phyloP scores from a whole-genome alignment of 2,888 invertebrate species.

The Ernsta delagoae region DNA sequence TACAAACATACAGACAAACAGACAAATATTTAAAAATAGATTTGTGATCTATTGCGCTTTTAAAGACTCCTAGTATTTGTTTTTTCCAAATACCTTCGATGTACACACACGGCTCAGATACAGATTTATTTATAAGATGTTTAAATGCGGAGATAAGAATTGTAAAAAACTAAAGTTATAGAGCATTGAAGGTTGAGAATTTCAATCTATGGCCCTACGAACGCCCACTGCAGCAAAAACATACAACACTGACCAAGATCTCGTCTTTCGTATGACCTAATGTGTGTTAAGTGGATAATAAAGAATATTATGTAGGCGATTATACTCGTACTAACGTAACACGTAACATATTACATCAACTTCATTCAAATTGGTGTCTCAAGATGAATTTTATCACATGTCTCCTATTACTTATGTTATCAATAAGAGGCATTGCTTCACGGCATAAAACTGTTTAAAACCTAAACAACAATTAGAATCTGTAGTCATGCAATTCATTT shows the following conservation, averaged over 20 bases:
- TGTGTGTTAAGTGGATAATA: slow-evolving; percentile 38
- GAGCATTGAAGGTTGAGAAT: slow-evolving; percentile 6
- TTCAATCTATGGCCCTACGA: slow-evolving; percentile 34
- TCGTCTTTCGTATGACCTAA: slow-evolving; percentile 33
- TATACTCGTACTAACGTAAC: not conserved
- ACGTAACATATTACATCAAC: not conserved
- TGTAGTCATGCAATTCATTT: not conserved
- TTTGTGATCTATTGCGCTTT: too few species aligned
- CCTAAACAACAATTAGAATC: not conserved
- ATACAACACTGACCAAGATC: slow-evolving; percentile 50
- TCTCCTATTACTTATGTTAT: not conserved
- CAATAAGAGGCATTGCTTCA: too few species aligned
- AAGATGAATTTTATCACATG: not conserved
- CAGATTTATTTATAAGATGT: too few species aligned
- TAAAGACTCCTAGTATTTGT: too few species aligned
- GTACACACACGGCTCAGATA: too few species aligned
- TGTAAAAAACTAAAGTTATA: slow-evolving; percentile 21
- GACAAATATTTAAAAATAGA: too few species aligned
- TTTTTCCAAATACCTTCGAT: too few species aligned
- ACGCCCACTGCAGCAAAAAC: slow-evolving; percentile 48
- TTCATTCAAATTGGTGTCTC: not conserved
- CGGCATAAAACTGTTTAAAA: too few species aligned
- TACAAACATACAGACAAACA: too few species aligned
- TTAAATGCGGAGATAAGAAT: too few species aligned
- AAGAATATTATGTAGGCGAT: slow-evolving; percentile 38